Evolutionary conservation across 1,140 invertebrate species (phyloP).

Genomic region (Eufriesea mexicana): DNA sequence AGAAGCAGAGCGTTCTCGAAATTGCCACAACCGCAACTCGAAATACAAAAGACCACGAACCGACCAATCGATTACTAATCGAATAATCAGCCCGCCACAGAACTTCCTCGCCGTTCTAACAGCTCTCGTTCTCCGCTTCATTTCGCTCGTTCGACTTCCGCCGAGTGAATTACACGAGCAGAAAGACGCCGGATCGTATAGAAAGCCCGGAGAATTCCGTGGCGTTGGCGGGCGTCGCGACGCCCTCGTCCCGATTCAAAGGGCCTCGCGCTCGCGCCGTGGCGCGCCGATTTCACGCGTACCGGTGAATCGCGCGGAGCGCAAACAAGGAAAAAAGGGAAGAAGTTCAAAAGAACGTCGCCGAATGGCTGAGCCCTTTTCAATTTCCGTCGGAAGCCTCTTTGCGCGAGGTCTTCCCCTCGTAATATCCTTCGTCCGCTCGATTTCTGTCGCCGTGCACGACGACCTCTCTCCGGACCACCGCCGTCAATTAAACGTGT

Average conservation of each 20-base stretch:
- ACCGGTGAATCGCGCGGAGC: neutral
- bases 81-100: neutral
- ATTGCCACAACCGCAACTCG: neutral
- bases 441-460: neutral
- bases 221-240: neutral
- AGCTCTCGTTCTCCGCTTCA: neutral
- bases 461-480: neutral
- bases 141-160: neutral
- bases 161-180: neutral
- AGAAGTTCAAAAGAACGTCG: slow-evolving; percentile 10
- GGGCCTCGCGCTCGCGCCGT: neutral
- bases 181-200: neutral
- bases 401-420: neutral
- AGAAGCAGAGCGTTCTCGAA: too few species aligned
- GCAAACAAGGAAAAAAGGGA: slow-evolving; percentile 14
- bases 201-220: neutral
- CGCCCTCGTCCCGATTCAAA: neutral
- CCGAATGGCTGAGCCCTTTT: neutral
- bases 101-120: neutral
- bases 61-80: neutral
- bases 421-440: slow-evolving; percentile 25
- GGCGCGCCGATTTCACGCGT: slow-evolving; percentile 1
- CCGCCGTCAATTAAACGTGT: neutral
- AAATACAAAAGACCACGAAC: neutral
- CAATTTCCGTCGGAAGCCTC: slow-evolving; percentile 28